Base-by-base conservation (phyloP, 2,888 invertebrate genomes). In the Antheraea assamensis region DNA sequence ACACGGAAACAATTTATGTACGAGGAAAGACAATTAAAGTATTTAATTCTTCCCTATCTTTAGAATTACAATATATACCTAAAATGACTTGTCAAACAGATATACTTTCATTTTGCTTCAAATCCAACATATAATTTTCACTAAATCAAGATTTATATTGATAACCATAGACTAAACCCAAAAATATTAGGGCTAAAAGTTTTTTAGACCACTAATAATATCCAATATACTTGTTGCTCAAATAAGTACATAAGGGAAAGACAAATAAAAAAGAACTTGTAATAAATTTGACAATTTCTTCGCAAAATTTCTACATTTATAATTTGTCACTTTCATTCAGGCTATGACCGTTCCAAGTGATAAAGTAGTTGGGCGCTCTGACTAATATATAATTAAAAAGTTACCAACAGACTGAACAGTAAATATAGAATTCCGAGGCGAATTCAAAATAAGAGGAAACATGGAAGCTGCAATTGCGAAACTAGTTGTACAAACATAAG, bases 1-100 rank as follows among this genome's bases (percentile, higher is more conserved):
- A 35, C 21, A n/a, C n/a, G 68, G 68, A 68, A 68, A 68, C n/a
- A 21, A 68, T 68, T 35, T 68, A 68, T 64, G 61, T 64, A 27
- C 2, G 27, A 64, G 30, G 30, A 17, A 30, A 30, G 30, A 30
- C 27, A 64, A 64, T 30, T 64, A 30, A 1, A 64, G 30, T 30
- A 64, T 64, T 64, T 27, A 64, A 58, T 13, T 58, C 58, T 10
- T 10, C 19, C 10, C n/a, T n/a, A n/a, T 24, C n/a, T 58, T 58
- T 58, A 58, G 21, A 58, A 24, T 58, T n/a, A 58, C 58, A n/a
- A n/a, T n/a, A n/a, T 58, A n/a, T 8, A 58, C n/a, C 7, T 58
- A 24, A 21, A 58, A 27, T 24, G 21, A 52, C 52, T 52, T 52
- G 5, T 21, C 21, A 52, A 52, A 49, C 17, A 49, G 19, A 52